Percentiles rank a stretch among this genome's conserved stretches.
Conservation (phyloP, 2,888 invertebrate genomes). For the Chymomyza amoena region DNA sequence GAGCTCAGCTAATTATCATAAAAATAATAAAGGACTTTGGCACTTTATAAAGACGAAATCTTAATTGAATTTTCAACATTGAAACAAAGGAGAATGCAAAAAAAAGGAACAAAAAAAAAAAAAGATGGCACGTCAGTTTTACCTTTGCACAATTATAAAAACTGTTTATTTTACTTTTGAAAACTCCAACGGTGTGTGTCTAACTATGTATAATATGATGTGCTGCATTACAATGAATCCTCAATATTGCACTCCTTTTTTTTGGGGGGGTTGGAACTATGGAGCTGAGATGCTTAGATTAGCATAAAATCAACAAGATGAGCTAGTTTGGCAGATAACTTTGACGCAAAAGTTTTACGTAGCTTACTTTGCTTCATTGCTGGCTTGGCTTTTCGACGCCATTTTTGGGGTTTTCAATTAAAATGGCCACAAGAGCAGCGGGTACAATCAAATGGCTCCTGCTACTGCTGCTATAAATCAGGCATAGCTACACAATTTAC, state of each 20-base stretch:
- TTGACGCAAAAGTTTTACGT: constrained; percentile 12
- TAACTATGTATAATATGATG: constrained; percentile 30
- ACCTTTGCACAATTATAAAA: constrained; percentile 56
- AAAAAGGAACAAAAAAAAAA: constrained; percentile 30
- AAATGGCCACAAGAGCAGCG: constrained; percentile 37
- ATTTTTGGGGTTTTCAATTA: constrained; percentile 54
- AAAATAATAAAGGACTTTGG: constrained; percentile 52
- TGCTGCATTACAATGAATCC: constrained; percentile 61
- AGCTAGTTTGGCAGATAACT: neutral
- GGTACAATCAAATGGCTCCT: constrained; percentile 16
- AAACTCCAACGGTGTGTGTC: neutral
- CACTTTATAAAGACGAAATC: constrained; percentile 13
- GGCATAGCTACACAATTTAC: constrained; percentile 48
- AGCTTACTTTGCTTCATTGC: constrained; percentile 12
- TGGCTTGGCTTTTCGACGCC: neutral
- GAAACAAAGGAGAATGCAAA: constrained; percentile 17
- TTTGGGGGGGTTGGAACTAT: constrained; percentile 29
- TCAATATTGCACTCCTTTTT: constrained; percentile 21
- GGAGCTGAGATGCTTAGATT: constrained; percentile 62
- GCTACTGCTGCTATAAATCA: constrained; percentile 29
- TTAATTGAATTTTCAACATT: constrained; percentile 59
- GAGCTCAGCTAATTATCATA: constrained; percentile 63
- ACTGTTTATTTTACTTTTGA: constrained; percentile 62
- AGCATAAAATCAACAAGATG: constrained; percentile 62
- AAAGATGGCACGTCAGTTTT: constrained; percentile 17